Conservation (phyloP, 2,888 invertebrate genomes). For the Cheilosia soror region DNA sequence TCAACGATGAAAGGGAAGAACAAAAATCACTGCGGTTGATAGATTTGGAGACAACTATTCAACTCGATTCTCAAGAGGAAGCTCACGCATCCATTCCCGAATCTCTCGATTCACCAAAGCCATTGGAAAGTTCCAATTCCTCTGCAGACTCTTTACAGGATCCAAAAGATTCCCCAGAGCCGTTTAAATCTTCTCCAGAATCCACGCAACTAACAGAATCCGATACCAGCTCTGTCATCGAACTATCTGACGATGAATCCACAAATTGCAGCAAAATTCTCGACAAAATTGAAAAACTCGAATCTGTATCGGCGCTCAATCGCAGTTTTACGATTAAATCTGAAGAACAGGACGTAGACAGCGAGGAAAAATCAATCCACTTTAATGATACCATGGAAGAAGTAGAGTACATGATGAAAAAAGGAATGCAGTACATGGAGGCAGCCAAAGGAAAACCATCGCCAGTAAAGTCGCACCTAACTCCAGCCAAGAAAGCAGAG, state of each 20-base stretch:
- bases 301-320: conserved; percentile 24
- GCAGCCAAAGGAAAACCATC: conserved; percentile 68
- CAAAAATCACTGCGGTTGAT: conserved; percentile 77
- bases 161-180: conserved; percentile 1
- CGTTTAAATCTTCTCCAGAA: conserved; percentile 36
- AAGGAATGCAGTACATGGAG: conserved; percentile 81
- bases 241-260: conserved; percentile 76
- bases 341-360: conserved; percentile 32
- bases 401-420: conserved; percentile 83
- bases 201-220: conserved; percentile 29
- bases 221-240: conserved; percentile 60
- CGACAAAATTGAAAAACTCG: conserved; percentile 32
- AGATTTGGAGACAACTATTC: conserved; percentile 77
- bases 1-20: conserved; percentile 3
- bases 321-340: conserved; percentile 56
- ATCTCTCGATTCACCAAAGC: conserved; percentile 19
- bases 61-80: background rate
- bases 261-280: conserved; percentile 36
- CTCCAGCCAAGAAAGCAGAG: conserved; percentile 74
- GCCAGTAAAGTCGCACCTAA: conserved; percentile 31
- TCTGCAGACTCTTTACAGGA: background rate
- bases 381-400: conserved; percentile 84
- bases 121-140: background rate
- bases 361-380: conserved; percentile 77
- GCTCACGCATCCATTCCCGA: background rate